Base-by-base conservation (phyloP, 1,140 invertebrate genomes). In the Microplitis mediator region DNA sequence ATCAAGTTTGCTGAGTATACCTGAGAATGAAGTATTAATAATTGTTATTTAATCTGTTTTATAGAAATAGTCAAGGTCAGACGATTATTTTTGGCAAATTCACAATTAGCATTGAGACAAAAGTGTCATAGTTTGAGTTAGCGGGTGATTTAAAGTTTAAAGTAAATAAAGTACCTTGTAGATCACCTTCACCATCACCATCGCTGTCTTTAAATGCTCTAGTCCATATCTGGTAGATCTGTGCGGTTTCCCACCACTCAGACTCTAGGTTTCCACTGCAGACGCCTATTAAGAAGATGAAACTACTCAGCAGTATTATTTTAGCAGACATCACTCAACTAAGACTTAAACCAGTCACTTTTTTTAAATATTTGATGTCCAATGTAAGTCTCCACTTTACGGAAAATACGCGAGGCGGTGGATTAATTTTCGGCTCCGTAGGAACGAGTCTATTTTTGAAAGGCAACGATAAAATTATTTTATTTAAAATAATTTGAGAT, bases 171-270 rank as follows among this genome's bases (percentile, higher is more conserved):
- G 31, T 79, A 92, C 92, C 92, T 82, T 89, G 88, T 4, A 95
- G 74, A 82, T 95, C 93, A 1, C 94, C 93, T 36, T 91, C 86
- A 1, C 94, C 94, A 83, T 94, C 91, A 1, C 90, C 91, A 80
- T 94, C 85, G 66, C 89, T 90, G 79, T 95, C 94, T 71, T 89
- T 89, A 81, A 94, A 94, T 3, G 92, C 93, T 71, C 91, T 86
- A 1, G 91, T 90, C 82, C 93, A 93, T 31, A 95, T 91, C 80
- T 94, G 91, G 82, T 95, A 95, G 61, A 94, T 88, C 35, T 91
- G 85, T 0, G 90, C 89, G 31, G 88, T 89, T 77, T 94, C 88
- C 90, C 92, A 95, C 93, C 93, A 95, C 73, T 93, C 88, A 11
- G 84, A 74, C 3, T 85, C 36, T 39, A n/a, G 35, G 32, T 6